Conservation (phyloP, 1,140 invertebrate genomes). For the Zaprionus lachaisei region DNA sequence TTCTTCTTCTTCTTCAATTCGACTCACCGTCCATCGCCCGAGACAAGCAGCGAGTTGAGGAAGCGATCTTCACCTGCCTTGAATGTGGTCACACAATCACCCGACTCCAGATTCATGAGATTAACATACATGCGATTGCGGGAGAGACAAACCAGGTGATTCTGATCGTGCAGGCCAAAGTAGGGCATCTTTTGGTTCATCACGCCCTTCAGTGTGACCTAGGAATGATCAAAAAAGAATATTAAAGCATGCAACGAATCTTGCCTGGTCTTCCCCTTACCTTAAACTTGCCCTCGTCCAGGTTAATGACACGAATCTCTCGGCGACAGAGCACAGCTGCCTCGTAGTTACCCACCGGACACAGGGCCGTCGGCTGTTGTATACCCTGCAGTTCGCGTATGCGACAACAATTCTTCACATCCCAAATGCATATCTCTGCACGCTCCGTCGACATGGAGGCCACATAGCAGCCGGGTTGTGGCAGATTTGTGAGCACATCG, state of each 20-base stretch:
- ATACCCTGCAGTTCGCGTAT: conserved; percentile 89
- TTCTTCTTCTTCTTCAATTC: background rate
- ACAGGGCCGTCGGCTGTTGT: conserved; percentile 88
- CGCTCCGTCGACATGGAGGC: conserved; percentile 89
- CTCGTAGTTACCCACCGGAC: conserved; percentile 89
- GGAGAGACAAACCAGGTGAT: conserved; percentile 92
- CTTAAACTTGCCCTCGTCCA: conserved; percentile 88
- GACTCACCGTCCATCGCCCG: conserved; percentile 91
- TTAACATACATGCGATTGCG: conserved; percentile 96
- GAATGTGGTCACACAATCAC: conserved; percentile 94
- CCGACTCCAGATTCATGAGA: conserved; percentile 91
- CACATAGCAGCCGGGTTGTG: conserved; percentile 87
- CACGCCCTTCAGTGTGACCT: conserved; percentile 90
- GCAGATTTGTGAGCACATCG: conserved; percentile 77
- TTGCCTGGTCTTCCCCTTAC: conserved; percentile 32
- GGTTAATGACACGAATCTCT: conserved; percentile 91
- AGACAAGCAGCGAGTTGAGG: conserved; percentile 93
- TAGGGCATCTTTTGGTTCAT: conserved; percentile 97
- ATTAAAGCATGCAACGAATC: background rate
- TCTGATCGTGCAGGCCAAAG: conserved; percentile 92
- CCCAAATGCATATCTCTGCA: conserved; percentile 93
- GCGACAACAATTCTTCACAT: conserved; percentile 87
- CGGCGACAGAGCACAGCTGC: conserved; percentile 92
- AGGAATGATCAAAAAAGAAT: background rate
- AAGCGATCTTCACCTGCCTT: conserved; percentile 95